Evolutionary conservation across 2,888 invertebrate species (phyloP), one percentile per base, ranked within the genome.

Genomic region (Tenodera sinensis): DNA sequence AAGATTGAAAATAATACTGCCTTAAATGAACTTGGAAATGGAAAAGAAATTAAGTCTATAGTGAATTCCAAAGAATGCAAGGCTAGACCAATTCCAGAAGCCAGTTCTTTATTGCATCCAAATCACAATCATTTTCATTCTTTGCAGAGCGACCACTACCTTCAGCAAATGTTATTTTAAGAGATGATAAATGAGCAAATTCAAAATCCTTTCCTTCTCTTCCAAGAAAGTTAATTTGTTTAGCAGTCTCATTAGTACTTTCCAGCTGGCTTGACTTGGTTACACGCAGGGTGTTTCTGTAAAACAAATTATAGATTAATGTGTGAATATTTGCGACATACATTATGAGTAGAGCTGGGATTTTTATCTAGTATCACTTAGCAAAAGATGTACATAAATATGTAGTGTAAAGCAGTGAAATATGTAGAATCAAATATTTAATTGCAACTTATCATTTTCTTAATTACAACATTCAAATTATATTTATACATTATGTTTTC

Each of bases 261-360:
- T 97, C 95, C 90, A 98, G 93, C 91, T 98, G 97, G 92, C 95
- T 97, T 81, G 96, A 95, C 92, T 98, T 97, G 0, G 98, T 98
- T 84, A 97, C 95, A 47, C 98, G 95, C 9, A 98, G 25, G 54
- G 54, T 71, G 54, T 3, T 71, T 20, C 54, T 71, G 54, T 25
- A 71, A 71, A 9, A 71, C 3, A 71, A 71, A 71, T 71, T 20
- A 20, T 20, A 71, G 20, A 71, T 71, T 15, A 25, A 71, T 25
- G 25, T 71, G 20, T 20, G 3, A 71, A 71, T 71, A 14, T 20
- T 20, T 71, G 20, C 15, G n/a, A 54, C 20, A 54, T 54, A 54
- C 54, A 54, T 54, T 54, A 30, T 30, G 3, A 30, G 30, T n/a
- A n/a, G n/a, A n/a, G n/a, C n/a, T n/a, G n/a, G n/a, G n/a, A n/a